phyloP scores from a whole-genome alignment of 1,140 invertebrate species.

The Bombus picipes region DNA sequence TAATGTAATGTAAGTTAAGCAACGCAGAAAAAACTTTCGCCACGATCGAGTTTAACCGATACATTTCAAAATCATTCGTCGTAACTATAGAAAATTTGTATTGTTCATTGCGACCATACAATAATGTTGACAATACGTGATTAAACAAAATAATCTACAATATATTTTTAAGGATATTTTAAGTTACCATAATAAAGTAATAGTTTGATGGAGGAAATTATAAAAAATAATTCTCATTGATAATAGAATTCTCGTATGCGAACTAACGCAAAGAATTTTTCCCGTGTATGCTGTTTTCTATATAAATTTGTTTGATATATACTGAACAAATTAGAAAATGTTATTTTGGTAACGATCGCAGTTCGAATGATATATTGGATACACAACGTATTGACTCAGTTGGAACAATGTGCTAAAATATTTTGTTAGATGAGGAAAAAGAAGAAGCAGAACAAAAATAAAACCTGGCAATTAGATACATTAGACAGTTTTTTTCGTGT shows the following conservation, averaged over 20 bases:
- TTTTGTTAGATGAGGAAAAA: neutral
- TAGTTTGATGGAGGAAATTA: too few relatives aligned
- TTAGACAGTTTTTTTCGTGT: neutral
- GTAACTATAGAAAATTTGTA: neutral
- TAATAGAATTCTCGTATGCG: too few relatives aligned
- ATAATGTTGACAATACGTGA: neutral
- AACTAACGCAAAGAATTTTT: too few relatives aligned
- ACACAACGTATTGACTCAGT: neutral
- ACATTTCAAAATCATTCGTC: neutral
- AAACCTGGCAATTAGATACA: neutral
- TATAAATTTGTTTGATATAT: too few relatives aligned
- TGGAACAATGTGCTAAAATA: neutral
- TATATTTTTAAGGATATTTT: fast-evolving
- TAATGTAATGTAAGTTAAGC: neutral
- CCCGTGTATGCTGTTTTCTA: too few relatives aligned
- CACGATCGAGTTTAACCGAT: neutral
- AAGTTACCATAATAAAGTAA: neutral
- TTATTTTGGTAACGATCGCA: neutral
- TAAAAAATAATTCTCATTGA: too few relatives aligned
- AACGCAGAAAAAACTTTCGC: neutral
- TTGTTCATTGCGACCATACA: neutral
- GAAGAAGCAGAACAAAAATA: neutral
- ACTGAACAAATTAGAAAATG: neutral
- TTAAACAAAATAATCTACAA: neutral
- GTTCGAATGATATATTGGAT: neutral